These are phyloP conservation scores for Betta splendens DNA, from an alignment of 2,797 vertebrate species.

Conservation along the genomic window DNA sequence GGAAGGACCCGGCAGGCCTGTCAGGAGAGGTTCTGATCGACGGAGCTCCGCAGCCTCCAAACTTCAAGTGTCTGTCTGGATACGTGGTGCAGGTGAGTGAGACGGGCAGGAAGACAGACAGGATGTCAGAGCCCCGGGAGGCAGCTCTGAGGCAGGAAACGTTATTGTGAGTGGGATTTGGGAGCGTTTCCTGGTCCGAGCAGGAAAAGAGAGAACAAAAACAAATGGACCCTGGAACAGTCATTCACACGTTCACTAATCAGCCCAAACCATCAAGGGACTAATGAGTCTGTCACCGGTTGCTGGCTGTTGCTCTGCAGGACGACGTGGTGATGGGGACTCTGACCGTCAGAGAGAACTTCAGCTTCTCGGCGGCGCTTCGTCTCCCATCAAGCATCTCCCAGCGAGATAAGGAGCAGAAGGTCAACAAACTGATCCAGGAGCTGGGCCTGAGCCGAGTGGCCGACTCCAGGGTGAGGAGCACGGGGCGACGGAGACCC, in stretches of 20 bases:
- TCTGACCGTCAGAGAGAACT: slow-evolving; percentile 91
- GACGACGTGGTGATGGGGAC: slow-evolving; percentile 98
- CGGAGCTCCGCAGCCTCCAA: slow-evolving; percentile 81
- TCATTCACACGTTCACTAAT: no score
- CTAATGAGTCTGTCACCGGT: no score
- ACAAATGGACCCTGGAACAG: no score
- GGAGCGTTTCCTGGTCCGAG: slow-evolving; percentile 17
- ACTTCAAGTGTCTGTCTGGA: slow-evolving; percentile 88
- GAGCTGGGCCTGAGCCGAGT: slow-evolving; percentile 90
- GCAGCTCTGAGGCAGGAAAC: not conserved
- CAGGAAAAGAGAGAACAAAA: slow-evolving; percentile 27
- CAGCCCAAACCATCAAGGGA: slow-evolving; percentile 22
- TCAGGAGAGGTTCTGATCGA: slow-evolving; percentile 84
- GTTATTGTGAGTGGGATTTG: slow-evolving; percentile 2
- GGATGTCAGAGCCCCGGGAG: slow-evolving; percentile 5
- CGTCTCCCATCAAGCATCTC: slow-evolving; percentile 83
- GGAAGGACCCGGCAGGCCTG: slow-evolving; percentile 84
- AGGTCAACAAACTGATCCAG: slow-evolving; percentile 84
- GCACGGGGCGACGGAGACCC: not conserved
- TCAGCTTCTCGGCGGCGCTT: slow-evolving; percentile 92
- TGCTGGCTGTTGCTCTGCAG: slow-evolving; percentile 66
- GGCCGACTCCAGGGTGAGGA: slow-evolving; percentile 89
- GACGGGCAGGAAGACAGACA: slow-evolving; percentile 4
- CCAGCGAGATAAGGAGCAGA: slow-evolving; percentile 82
- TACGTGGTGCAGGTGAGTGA: slow-evolving; percentile 86